phyloP scores from a whole-genome alignment of 2,797 vertebrate species.

The Poecilia velifera region DNA sequence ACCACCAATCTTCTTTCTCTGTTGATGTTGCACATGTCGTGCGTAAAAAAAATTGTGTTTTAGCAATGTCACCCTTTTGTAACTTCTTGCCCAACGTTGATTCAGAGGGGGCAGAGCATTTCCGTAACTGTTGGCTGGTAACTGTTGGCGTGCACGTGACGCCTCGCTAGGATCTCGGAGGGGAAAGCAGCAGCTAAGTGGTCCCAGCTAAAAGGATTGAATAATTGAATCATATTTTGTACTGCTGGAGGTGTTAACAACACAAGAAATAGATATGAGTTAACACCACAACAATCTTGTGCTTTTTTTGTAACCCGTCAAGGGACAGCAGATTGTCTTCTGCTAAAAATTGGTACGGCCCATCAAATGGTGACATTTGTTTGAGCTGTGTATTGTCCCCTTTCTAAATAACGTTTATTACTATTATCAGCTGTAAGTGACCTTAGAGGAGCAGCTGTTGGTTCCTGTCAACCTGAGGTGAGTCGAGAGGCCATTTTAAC shows the following conservation, averaged over 20 bases:
- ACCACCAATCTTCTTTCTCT: not conserved
- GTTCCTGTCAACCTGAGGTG: not conserved
- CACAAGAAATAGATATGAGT: too few species aligned
- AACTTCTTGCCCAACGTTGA: not conserved
- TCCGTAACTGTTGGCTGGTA: not conserved
- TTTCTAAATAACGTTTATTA: not conserved
- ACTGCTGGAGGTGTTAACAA: too few species aligned
- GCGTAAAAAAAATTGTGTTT: not conserved
- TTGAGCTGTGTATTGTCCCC: too few species aligned
- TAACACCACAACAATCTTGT: too few species aligned
- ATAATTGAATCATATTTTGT: too few species aligned
- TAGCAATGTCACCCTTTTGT: not conserved
- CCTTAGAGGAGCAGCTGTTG: not conserved
- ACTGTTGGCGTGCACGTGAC: not conserved
- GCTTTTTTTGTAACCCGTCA: too few species aligned
- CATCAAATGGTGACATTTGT: too few species aligned
- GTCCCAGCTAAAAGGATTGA: not conserved
- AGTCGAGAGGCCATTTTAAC: not conserved
- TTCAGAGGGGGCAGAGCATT: not conserved
- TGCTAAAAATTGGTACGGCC: too few species aligned
- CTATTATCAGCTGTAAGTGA: not conserved
- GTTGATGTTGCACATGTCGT: not conserved
- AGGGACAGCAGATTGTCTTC: too few species aligned
- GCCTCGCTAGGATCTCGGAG: not conserved
- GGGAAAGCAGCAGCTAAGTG: not conserved